These are phyloP conservation scores for Halocynthia aurantium DNA, from an alignment of 23 tunicate genomes.

Conservation along the genomic window DNA sequence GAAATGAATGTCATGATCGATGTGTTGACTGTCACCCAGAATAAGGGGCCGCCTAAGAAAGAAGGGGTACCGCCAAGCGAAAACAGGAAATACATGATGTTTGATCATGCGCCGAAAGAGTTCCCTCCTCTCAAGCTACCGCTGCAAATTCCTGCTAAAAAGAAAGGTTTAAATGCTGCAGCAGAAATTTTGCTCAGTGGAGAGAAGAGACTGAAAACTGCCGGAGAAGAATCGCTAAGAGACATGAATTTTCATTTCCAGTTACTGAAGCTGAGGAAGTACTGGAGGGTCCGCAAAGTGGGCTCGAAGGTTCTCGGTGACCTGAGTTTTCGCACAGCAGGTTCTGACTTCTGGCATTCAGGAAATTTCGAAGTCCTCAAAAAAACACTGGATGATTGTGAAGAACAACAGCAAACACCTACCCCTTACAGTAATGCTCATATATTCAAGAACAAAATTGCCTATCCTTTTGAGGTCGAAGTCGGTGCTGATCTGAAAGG, in stretches of 20 bases:
- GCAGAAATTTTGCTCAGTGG: constrained; percentile 62
- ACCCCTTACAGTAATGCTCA: no score
- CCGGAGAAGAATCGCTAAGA: constrained; percentile 17
- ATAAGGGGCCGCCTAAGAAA: constrained; percentile 34
- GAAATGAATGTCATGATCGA: constrained; percentile 90
- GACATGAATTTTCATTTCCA: constrained; percentile 54
- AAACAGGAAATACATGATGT: constrained; percentile 65
- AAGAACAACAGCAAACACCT: not conserved
- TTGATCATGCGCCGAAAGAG: constrained; percentile 54
- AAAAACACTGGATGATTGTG: constrained; percentile 47
- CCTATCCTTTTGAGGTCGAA: not conserved
- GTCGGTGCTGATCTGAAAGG: constrained; percentile 15
- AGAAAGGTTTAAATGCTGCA: constrained; percentile 55
- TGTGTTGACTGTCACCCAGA: constrained; percentile 79
- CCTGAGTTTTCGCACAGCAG: constrained; percentile 68
- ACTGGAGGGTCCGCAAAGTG: constrained; percentile 68
- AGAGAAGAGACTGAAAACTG: constrained; percentile 43
- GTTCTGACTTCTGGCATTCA: constrained; percentile 59
- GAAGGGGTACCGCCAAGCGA: constrained; percentile 22
- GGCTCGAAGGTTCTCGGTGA: constrained; percentile 87
- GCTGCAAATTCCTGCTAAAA: constrained; percentile 64
- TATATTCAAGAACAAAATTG: no score
- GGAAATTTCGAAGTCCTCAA: constrained; percentile 91
- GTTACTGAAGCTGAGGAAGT: constrained; percentile 58
- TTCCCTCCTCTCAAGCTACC: constrained; percentile 26